Base-by-base conservation (phyloP, 2,888 invertebrate species). In the Folsomia candida region DNA sequence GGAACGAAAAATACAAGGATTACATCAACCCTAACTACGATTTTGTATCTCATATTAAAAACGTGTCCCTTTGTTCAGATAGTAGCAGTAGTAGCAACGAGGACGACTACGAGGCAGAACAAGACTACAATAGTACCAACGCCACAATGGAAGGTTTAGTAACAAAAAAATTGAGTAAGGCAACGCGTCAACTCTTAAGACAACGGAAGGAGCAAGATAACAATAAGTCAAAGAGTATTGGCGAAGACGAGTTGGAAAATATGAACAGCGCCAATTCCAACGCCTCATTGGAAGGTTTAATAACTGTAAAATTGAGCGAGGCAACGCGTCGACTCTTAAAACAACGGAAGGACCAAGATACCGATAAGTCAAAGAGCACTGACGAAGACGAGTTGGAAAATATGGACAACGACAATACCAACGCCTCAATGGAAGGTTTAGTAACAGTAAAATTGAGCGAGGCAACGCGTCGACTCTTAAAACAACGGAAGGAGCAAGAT, bases 1-100 rank as follows among this genome's bases (percentile, higher is more conserved):
- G 92, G 92, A 89, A 91, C 61, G 86, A 87, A 67, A 90, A 89
- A 80, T 91, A 92, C 81, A 90, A 90, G 73, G 88, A 90, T 76
- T 92, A 90, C 78, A 89, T 91, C 18, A 89, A 90, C 81, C 89
- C 90, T 4, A 85, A 86, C 28, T 91, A 88, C 77, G 73, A 83
- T 29, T 27, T 63, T 47, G 59, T 69, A 3, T 29, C 29, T 51
- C 24, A 25, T 25, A 25, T 63, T 9, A 29, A 57, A 18, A 58
- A 69, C 14, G 14, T 57, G 20, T 6, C 51, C 2, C 2, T 64
- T 51, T 67, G 28, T 26, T 65, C 60, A 1, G 63, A 69, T 27
- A 37, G 51, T 29, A 62, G 66, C 28, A 59, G 62, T 37, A 4
- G 4, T 6, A n/a, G n/a, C n/a, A n/a, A 9, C 14, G 47, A 9